Conservation (phyloP, 2,888 invertebrate genomes). For the Acheta domesticus region DNA sequence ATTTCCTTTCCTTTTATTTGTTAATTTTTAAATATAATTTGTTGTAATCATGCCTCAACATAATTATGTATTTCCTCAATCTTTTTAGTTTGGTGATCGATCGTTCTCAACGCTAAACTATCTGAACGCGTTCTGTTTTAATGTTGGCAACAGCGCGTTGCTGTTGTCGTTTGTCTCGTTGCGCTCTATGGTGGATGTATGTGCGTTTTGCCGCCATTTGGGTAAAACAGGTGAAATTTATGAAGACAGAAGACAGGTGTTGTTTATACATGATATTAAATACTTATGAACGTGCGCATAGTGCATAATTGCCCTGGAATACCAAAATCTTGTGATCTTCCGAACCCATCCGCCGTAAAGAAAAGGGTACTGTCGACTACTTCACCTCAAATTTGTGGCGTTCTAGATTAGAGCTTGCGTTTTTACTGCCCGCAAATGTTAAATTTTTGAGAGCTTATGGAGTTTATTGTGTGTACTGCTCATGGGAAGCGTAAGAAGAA, state of each 20-base stretch:
- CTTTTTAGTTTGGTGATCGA: too few relatives aligned
- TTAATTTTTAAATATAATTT: too few relatives aligned
- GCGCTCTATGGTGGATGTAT: conserved; percentile 18
- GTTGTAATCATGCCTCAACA: too few relatives aligned
- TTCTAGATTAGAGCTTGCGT: background rate
- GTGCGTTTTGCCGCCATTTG: conserved; percentile 18
- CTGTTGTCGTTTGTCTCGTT: conserved; percentile 18
- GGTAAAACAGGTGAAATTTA: conserved; percentile 3
- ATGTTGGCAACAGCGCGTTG: conserved; percentile 18
- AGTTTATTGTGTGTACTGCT: background rate
- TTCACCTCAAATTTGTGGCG: background rate
- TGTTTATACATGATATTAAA: background rate
- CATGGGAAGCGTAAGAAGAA: background rate
- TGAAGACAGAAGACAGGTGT: conserved; percentile 9
- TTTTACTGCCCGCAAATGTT: background rate
- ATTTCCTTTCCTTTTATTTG: too few relatives aligned
- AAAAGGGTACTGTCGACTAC: background rate
- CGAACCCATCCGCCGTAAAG: background rate
- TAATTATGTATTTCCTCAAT: too few relatives aligned
- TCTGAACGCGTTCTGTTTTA: conserved; percentile 1
- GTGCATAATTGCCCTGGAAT: background rate
- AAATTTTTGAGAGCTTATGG: background rate
- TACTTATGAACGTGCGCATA: background rate
- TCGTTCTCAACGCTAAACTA: background rate
- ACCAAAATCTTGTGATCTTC: background rate